Evolutionary conservation across 2,888 invertebrate species (phyloP), one percentile per base, ranked within the genome.

Genomic region (Selenia dentaria): DNA sequence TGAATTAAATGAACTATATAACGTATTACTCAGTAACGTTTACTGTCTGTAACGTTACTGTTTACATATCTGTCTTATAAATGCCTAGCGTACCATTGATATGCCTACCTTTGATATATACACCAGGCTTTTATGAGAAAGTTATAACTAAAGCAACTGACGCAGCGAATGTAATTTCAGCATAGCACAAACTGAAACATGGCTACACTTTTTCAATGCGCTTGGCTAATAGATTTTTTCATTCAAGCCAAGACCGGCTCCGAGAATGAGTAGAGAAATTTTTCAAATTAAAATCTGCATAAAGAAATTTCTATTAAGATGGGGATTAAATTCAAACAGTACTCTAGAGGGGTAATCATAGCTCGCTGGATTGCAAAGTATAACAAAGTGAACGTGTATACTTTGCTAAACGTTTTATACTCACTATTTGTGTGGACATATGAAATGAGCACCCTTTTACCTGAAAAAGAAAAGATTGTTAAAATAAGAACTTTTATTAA

Each of bases 261-360:
- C 52, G 56, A 44, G 65, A 73, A 68, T 67, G 67, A 70, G 68
- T 62, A 62, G 58, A 54, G 47, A 56, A 64, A 64, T 74, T 73
- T 73, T 73, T 63, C 53, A 51, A 77, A 79, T 80, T 76, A 77
- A 77, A 77, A 79, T 79, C 76, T 73, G 67, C 68, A 71, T 74
- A 73, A 76, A 77, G 67, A 74, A 71, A 70, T 74, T 71, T 71
- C 69, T 75, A 77, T 79, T 77, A 72, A 71, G 72, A 74, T 49
- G 70, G 63, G 66, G 62, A 71, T 75, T 74, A 75, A 70, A 57
- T 68, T 64, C 42, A 64, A 70, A 78, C 67, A 67, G 62, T 54
- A 52, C 74, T 64, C 70, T 3, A 14, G 67, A 58, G 70, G 66
- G 58, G 57, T 54, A 59, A 62, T 64, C 60, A 66, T 69, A 61